Evolutionary conservation across 2,797 vertebrate genomes (phyloP).

Genomic region (Darevskia mixta): DNA sequence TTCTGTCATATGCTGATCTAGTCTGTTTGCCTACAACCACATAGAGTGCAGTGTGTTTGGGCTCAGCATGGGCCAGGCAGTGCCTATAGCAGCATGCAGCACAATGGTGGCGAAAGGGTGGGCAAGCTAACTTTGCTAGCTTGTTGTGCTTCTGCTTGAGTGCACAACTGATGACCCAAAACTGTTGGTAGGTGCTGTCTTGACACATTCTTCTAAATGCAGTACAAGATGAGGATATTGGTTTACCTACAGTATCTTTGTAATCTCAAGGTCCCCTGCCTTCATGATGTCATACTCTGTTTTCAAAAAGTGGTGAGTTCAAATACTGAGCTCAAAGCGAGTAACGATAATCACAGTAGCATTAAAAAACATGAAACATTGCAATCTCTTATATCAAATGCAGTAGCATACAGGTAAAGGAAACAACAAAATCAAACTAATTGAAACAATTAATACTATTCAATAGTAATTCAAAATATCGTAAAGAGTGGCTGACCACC

Average conservation of each 20-base stretch:
- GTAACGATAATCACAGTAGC: no score
- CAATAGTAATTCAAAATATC: no score
- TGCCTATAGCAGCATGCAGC: not conserved
- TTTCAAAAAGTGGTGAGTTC: not conserved
- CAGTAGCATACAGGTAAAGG: no score
- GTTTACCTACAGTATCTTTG: slow-evolving; percentile 31
- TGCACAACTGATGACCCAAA: not conserved
- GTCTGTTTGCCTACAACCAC: not conserved
- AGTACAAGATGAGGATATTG: not conserved
- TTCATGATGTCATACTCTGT: slow-evolving; percentile 20
- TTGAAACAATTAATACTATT: no score
- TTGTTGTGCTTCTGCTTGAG: not conserved
- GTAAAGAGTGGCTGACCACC: no score
- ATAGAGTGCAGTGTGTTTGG: not conserved
- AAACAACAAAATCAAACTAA: no score
- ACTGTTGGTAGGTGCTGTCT: not conserved
- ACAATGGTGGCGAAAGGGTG: not conserved
- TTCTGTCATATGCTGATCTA: not conserved
- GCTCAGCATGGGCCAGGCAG: not conserved
- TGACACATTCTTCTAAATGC: not conserved
- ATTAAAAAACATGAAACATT: no score
- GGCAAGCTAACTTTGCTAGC: not conserved
- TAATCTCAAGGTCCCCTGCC: not conserved
- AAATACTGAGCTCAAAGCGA: no score
- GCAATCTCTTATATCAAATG: no score